Base-by-base conservation (phyloP, 2,888 invertebrate genomes). In the Achlya flavicornis region DNA sequence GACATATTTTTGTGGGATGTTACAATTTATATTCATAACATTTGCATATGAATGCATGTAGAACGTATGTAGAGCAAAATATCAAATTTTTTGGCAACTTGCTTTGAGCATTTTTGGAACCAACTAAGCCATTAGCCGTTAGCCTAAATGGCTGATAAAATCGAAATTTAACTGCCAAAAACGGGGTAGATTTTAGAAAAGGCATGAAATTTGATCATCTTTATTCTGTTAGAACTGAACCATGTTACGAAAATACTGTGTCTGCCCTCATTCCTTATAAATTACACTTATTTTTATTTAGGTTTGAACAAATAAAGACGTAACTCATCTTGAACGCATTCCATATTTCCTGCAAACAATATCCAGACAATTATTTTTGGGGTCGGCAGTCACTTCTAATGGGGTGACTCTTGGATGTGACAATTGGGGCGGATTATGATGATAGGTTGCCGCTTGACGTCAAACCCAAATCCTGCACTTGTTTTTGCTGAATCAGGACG, bases 391-490 rank as follows among this genome's bases (percentile, higher is more conserved):
- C 16, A 53, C 19, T 38, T 16, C 35, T 60, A 60, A 41, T 19
- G 41, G 60, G 41, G 60, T 60, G 41, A 41, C 41, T 41, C 12
- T 41, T 33, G 60, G 41, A 19, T 60, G 60, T 41, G 60, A 60
- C 60, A 41, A 60, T 41, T 60, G 19, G 12, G 33, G 60, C 41
- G 26, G 60, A 60, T 60, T 60, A 60, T 60, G 60, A 60, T 60
- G 60, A 60, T 60, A 60, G 60, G 60, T 60, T 41, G 60, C 60
- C 41, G 19, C 60, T 60, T 41, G 41, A 41, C 60, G 41, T 41
- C 41, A 58, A 58, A 35, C 33, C 16, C 58, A 33, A 35, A 60
- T 41, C 60, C 60, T 41, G 41, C 60, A 41, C 60, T 41, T 33
- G 33, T 16, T 60, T 60, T 41, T 60, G 60, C 11, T 26, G 19